phyloP scores from a whole-genome alignment of 2,888 invertebrate species.

The Noctua pronuba region DNA sequence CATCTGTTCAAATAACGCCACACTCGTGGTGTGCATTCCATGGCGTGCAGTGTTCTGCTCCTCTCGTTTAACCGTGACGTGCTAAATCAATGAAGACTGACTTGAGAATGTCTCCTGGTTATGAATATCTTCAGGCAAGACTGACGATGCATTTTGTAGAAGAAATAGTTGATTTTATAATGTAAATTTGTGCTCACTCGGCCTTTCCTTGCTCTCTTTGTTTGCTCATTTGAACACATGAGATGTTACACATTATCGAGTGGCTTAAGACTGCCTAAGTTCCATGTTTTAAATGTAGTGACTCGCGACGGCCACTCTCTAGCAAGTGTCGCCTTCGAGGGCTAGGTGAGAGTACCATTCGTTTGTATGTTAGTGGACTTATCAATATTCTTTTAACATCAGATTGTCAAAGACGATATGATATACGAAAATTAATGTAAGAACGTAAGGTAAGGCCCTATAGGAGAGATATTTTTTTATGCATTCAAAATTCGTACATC shows the following conservation, averaged over 20 bases:
- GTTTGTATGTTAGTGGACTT: slow-evolving; percentile 81
- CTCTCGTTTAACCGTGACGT: slow-evolving; percentile 68
- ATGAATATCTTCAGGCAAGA: slow-evolving; percentile 77
- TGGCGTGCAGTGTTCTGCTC: slow-evolving; percentile 66
- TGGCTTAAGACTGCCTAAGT: slow-evolving; percentile 77
- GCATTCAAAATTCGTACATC: slow-evolving; percentile 87
- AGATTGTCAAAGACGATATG: slow-evolving; percentile 89
- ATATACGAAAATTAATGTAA: slow-evolving; percentile 89
- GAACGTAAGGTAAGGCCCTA: slow-evolving; percentile 90
- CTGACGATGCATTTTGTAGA: slow-evolving; percentile 86
- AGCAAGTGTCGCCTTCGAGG: slow-evolving; percentile 82
- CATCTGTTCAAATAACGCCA: slow-evolving; percentile 81
- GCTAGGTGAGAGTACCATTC: slow-evolving; percentile 76
- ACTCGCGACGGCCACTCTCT: slow-evolving; percentile 69
- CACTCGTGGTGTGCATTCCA: slow-evolving; percentile 65
- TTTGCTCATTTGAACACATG: slow-evolving; percentile 84
- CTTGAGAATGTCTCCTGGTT: slow-evolving; percentile 76
- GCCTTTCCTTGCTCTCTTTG: slow-evolving; percentile 87
- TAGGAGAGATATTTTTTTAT: slow-evolving; percentile 90
- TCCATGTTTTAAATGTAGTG: slow-evolving; percentile 71
- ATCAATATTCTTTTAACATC: slow-evolving; percentile 82
- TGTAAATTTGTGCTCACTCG: slow-evolving; percentile 73
- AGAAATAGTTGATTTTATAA: slow-evolving; percentile 80
- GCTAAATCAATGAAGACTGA: slow-evolving; percentile 83
- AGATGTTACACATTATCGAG: slow-evolving; percentile 80